Evolutionary conservation across 2,113 vertebrate species (phyloP).

Genomic region (Protobothrops flavoviridis): DNA sequence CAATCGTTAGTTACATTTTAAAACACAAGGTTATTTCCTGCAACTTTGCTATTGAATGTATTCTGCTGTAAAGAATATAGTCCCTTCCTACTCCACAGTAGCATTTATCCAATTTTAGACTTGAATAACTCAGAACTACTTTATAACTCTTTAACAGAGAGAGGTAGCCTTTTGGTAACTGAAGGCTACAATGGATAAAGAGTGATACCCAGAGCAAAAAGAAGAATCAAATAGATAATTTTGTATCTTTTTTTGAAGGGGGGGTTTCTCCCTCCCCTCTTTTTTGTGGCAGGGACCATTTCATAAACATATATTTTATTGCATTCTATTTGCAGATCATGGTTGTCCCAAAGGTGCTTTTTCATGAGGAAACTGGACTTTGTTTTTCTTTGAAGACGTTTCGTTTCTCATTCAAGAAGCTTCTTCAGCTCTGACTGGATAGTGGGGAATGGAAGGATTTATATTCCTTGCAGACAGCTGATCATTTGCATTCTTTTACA

Average conservation of each 20-base stretch:
- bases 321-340: too few relatives aligned
- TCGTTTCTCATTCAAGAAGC: too few relatives aligned
- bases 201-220: not conserved
- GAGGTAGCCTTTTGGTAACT: not conserved
- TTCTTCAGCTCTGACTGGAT: too few relatives aligned
- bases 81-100: not conserved
- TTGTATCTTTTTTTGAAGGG: not conserved
- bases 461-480: too few relatives aligned
- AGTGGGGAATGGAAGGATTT: too few relatives aligned
- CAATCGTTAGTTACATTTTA: not conserved
- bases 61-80: not conserved
- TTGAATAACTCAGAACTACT: not conserved
- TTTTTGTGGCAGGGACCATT: not conserved
- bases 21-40: not conserved
- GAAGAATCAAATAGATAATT: not conserved
- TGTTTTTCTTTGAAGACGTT: too few relatives aligned
- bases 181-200: not conserved
- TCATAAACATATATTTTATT: not conserved
- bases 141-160: not conserved
- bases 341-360: too few relatives aligned
- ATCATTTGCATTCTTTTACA: too few relatives aligned
- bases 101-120: not conserved
- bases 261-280: not conserved
- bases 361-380: too few relatives aligned
- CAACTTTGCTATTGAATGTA: not conserved